Base-by-base conservation (phyloP, 30 jellyfish, hydroid and myxozoan species). In the Pelagia noctiluca region DNA sequence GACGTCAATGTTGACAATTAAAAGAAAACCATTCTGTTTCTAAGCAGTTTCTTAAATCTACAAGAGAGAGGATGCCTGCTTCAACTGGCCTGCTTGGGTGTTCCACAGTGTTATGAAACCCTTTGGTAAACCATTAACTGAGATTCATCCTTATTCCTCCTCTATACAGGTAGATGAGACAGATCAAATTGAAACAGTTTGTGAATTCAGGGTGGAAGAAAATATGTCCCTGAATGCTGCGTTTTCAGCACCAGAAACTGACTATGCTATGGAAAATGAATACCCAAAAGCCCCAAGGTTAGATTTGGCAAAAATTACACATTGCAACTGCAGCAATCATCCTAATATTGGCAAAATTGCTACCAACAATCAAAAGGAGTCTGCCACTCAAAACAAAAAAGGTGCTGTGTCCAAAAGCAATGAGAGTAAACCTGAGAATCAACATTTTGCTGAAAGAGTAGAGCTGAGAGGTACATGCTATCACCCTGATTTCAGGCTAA, bases 371-470 rank as follows among this genome's bases (percentile, higher is more conserved):
- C 57, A 42, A 42, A 42, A 42, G 16, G 12, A 42, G 57, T 42
- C 57, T 42, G 8, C 57, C 57, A 42, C n/a, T n/a, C n/a, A 42
- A 42, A 42, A 42, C 12, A 16, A 42, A 42, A 42, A 42, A 5
- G 16, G 16, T 42, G 12, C 57, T 42, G 12, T 42, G 57, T 42
- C 57, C 57, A 42, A 42, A 16, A 42, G 57, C 57, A 42, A 42
- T 42, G 57, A 16, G 57, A 42, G 57, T 42, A 42, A 42, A 42
- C 16, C 8, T 42, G 57, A 42, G 12, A 42, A 60, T 60, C 73
- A 60, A 60, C n/a, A 24, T 60, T 60, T 60, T 60, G 73, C 73
- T 60, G 73, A 60, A 60, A 60, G 73, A 60, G 73, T 60, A 60
- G 73, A 60, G 73, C 73, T 60, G 28, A 13, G 3, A 34, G 73